phyloP scores from a whole-genome alignment of 1,140 invertebrate genomes.

The fruit fly (Drosophila melanogaster) region DNA sequence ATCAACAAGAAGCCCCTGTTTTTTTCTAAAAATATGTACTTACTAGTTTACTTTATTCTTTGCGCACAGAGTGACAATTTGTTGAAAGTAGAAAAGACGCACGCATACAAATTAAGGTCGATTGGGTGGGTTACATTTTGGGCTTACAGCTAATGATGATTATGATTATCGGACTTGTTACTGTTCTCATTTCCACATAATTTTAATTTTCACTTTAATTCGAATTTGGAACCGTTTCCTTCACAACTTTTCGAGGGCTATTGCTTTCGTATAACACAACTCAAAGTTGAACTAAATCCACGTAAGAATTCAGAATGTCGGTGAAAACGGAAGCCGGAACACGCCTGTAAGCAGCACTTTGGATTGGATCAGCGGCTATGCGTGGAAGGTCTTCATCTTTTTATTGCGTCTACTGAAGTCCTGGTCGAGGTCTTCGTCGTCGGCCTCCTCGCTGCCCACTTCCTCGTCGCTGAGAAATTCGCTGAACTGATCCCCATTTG shows the following conservation, averaged over 20 bases:
- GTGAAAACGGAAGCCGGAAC: slow-evolving; percentile 21
- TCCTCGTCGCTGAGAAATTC: slow-evolving; percentile 63
- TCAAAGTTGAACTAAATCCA: slow-evolving; percentile 13
- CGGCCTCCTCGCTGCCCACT: slow-evolving; percentile 55
- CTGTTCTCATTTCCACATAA: slow-evolving; percentile 25
- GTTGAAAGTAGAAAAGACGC: slow-evolving; percentile 41
- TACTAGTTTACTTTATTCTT: slow-evolving; percentile 45
- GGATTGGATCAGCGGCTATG: slow-evolving; percentile 42
- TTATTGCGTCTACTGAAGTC: slow-evolving; percentile 81
- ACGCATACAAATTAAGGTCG: slow-evolving; percentile 55
- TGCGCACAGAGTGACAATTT: slow-evolving; percentile 20
- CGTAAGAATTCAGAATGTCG: slow-evolving; percentile 5
- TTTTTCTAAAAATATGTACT: slow-evolving; percentile 47
- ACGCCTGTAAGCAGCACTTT: not conserved
- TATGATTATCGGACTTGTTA: slow-evolving; percentile 37
- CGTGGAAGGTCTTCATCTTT: slow-evolving; percentile 82
- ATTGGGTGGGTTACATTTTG: slow-evolving; percentile 30
- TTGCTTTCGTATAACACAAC: slow-evolving; percentile 33
- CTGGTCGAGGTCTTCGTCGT: slow-evolving; percentile 66
- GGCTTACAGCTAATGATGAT: slow-evolving; percentile 37
- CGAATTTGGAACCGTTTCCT: slow-evolving; percentile 19
- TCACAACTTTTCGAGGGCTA: slow-evolving; percentile 19
- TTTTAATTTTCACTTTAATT: too few relatives aligned
- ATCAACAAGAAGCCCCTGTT: too few relatives aligned
- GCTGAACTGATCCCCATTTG: slow-evolving; percentile 19